phyloP scores from a whole-genome alignment of 2,113 vertebrate species.

The Oreochromis tanganicae region DNA sequence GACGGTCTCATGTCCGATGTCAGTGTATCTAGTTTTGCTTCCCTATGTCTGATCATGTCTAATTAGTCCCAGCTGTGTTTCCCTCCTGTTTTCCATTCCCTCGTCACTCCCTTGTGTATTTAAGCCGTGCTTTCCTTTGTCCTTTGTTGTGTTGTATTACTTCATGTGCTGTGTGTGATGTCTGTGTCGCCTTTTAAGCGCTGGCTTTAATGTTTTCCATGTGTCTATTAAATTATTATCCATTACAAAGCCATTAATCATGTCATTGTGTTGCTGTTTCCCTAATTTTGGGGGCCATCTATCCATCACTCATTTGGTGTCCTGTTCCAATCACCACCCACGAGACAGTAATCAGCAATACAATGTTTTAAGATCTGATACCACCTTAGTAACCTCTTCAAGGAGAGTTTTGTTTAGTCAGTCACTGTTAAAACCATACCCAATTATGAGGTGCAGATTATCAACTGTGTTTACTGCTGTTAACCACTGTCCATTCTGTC shows the following conservation, averaged over 20 bases:
- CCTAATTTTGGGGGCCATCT: background rate
- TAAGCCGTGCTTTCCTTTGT: background rate
- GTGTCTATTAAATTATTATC: background rate
- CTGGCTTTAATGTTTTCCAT: fast-evolving
- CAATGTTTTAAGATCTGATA: background rate
- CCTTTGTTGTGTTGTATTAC: fast-evolving
- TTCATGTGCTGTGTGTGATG: fast-evolving
- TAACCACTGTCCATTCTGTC: background rate
- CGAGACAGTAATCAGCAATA: background rate
- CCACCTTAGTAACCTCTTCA: background rate
- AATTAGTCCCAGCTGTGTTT: background rate
- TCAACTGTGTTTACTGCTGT: background rate
- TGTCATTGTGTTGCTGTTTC: fast-evolving
- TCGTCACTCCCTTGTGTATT: background rate
- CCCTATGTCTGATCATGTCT: background rate
- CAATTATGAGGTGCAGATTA: background rate
- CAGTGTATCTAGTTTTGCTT: background rate
- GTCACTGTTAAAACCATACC: background rate
- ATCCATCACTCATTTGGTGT: background rate
- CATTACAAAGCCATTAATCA: background rate
- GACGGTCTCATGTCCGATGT: fast-evolving
- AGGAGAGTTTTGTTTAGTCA: background rate
- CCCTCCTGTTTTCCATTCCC: background rate
- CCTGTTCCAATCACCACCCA: background rate
- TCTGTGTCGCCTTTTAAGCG: fast-evolving